Evolutionary conservation across 2,113 vertebrate species (phyloP).

Genomic region (Fulmarus glacialis): DNA sequence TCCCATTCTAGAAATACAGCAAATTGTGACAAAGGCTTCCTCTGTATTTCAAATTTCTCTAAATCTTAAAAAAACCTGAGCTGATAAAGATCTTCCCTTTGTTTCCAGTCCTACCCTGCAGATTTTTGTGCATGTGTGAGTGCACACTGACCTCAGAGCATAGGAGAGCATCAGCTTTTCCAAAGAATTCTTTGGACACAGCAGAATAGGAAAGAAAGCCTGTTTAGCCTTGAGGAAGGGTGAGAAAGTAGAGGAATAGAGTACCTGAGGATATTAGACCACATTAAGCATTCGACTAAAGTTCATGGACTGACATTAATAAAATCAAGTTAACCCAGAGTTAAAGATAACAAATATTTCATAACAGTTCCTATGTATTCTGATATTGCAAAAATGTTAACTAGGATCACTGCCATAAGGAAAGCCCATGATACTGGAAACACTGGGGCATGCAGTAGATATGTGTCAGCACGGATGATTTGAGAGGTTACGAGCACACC

Average conservation of each 20-base stretch:
- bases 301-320: background rate
- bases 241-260: background rate
- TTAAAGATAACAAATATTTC: conserved; percentile 1
- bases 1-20: background rate
- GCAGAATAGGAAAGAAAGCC: background rate
- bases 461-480: background rate
- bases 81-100: background rate
- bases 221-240: background rate
- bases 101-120: background rate
- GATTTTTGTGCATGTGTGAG: background rate
- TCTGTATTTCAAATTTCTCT: background rate
- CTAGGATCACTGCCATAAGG: background rate
- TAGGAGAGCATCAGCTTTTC: background rate
- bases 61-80: background rate
- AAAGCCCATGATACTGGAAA: background rate
- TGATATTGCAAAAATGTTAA: background rate
- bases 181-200: background rate
- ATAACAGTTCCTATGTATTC: background rate
- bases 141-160: background rate
- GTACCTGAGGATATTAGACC: background rate
- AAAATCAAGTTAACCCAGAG: conserved; percentile 25
- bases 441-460: background rate
- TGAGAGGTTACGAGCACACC: background rate
- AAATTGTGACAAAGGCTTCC: background rate
- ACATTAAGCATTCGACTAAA: background rate